Percentiles rank a stretch among this genome's conserved stretches.
phyloP scores from a whole-genome alignment of 1,140 invertebrate genomes.

The Diuraphis noxia region DNA sequence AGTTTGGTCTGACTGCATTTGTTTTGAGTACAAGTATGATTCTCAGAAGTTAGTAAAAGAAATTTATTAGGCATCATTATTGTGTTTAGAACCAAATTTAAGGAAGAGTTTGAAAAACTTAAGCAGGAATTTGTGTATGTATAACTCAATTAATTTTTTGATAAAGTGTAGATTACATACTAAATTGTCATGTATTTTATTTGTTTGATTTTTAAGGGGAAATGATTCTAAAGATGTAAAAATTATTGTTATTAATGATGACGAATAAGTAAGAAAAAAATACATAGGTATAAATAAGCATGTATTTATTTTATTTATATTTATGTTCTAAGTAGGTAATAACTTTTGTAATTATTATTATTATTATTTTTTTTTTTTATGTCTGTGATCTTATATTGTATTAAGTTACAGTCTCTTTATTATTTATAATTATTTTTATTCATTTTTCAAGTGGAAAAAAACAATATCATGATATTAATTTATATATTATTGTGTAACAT shows the following conservation, averaged over 20 bases:
- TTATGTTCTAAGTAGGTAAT: neutral
- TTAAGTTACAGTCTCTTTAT: neutral
- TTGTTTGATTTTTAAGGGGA: neutral
- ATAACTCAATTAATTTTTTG: too few relatives aligned
- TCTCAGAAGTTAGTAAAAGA: neutral
- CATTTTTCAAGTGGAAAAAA: neutral
- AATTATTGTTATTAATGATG: constrained; percentile 17
- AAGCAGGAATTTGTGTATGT: constrained; percentile 6
- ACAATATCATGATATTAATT: neutral
- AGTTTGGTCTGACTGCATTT: constrained; percentile 15
- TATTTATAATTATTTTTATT: neutral
- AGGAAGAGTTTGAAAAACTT: neutral
- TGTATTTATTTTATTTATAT: neutral
- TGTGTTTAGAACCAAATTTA: neutral
- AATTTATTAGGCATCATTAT: constrained; percentile 22
- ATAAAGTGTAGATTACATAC: too few relatives aligned
- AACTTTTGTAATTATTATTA: neutral
- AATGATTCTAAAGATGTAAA: neutral
- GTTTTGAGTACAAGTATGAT: neutral
- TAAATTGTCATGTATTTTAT: neutral
- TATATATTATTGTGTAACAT: neutral
- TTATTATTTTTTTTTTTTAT: neutral
- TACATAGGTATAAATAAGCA: too few relatives aligned
- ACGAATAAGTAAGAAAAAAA: neutral
- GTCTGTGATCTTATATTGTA: too few relatives aligned